A percentile compares a stretch with the other conserved stretches of the same genome.
These are phyloP conservation scores for Temnothorax rugatulus DNA, from an alignment of 2,888 invertebrate genomes.

Conservation along the genomic window DNA sequence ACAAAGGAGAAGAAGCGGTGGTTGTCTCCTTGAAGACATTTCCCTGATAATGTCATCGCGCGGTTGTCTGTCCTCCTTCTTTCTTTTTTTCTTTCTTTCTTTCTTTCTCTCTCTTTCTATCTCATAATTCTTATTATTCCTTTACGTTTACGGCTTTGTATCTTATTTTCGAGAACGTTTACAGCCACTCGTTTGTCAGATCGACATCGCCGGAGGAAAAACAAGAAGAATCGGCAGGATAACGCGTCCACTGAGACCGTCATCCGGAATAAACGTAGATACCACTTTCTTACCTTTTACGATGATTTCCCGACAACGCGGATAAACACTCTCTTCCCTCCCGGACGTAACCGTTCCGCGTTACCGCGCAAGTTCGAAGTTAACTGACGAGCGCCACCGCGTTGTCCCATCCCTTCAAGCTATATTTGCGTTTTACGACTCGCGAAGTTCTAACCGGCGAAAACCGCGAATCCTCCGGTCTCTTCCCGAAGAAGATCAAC, in stretches of 20 bases:
- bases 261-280: slow-evolving; percentile 25
- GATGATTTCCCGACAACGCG: neutral
- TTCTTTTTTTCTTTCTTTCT: neutral
- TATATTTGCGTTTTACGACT: slow-evolving; percentile 61
- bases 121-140: slow-evolving; percentile 3
- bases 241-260: neutral
- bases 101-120: neutral
- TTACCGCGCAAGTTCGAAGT: slow-evolving; percentile 45
- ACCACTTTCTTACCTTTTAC: slow-evolving; percentile 21
- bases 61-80: neutral
- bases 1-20: slow-evolving; percentile 36
- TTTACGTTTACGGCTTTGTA: slow-evolving; percentile 11
- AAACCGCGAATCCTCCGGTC: neutral
- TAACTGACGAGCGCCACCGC: neutral
- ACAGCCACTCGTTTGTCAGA: neutral
- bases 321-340: neutral
- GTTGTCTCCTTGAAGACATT: neutral
- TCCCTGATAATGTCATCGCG: neutral
- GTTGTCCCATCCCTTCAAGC: neutral
- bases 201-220: neutral
- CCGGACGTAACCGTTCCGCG: neutral
- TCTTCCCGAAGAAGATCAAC: slow-evolving; percentile 22
- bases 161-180: slow-evolving; percentile 30
- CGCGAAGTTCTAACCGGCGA: slow-evolving; percentile 1
- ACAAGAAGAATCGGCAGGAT: neutral